Evolutionary conservation across 2,113 vertebrate species (phyloP).

Genomic region (Neoarius graeffei): DNA sequence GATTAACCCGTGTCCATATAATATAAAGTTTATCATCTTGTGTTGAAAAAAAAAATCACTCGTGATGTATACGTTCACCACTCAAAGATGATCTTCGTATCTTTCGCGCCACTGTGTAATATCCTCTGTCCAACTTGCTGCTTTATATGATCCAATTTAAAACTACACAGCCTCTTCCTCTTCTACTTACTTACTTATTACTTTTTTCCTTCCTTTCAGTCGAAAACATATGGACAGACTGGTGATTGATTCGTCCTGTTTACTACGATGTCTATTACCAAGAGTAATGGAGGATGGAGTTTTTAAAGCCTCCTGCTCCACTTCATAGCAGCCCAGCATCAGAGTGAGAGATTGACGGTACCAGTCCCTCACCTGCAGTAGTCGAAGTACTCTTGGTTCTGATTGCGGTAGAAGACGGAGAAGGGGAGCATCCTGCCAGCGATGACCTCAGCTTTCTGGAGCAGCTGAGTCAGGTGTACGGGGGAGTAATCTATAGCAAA

Average conservation of each 20-base stretch:
- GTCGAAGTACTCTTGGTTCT: conserved; percentile 98
- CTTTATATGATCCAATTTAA: too few relatives aligned
- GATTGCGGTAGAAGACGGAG: conserved; percentile 97
- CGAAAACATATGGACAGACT: not conserved
- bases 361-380: conserved; percentile 80
- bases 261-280: too few relatives aligned
- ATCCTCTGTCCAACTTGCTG: too few relatives aligned
- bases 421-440: conserved; percentile 94
- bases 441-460: conserved; percentile 96
- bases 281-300: not conserved
- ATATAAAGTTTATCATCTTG: too few relatives aligned
- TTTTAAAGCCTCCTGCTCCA: not conserved
- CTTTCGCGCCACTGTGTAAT: too few relatives aligned
- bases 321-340: not conserved
- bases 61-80: too few relatives aligned
- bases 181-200: too few relatives aligned
- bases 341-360: not conserved
- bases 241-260: too few relatives aligned
- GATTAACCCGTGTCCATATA: too few relatives aligned
- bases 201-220: not conserved
- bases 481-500: conserved; percentile 90
- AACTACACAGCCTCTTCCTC: too few relatives aligned
- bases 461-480: conserved; percentile 93
- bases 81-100: too few relatives aligned
- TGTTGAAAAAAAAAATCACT: too few relatives aligned